Evolutionary conservation across 2,888 invertebrate species (phyloP), one percentile per base, ranked within the genome.

Genomic region (Acronicta psi): DNA sequence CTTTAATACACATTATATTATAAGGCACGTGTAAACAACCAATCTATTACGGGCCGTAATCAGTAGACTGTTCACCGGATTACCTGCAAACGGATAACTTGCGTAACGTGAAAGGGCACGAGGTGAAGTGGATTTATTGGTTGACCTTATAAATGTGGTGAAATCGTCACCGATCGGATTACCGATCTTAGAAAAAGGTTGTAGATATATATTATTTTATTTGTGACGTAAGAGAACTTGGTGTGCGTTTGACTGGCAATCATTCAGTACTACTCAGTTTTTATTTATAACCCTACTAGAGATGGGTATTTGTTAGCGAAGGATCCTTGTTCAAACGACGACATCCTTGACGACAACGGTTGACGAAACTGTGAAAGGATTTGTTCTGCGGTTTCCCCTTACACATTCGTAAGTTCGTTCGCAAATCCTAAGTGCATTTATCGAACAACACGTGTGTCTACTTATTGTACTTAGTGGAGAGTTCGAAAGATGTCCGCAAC

Each of bases 101-200:
- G 44, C 42, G 41, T 52, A 46, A 57, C n/a, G 17, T 10, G 43
- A 36, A 52, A 58, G 60, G 47, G 38, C 51, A 59, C 46, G 29
- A 36, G 44, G 14, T 11, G 43, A 17, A 38, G 42, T 38, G 16
- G 53, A 58, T 64, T 25, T 54, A 64, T 61, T 8, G 40, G 40
- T 20, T 46, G 58, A 61, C 51, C 56, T 47, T 61, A 58, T 46
- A 40, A 47, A 18, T 38, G 31, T 57, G 4, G n/a, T 42, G 38
- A 63, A 67, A 61, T 55, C 18, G 20, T n/a, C 16, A 7, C 23
- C 47, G 59, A 34, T 68, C 60, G 20, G 45, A 56, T 72, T 69
- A 59, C 63, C 13, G 13, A 42, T 37, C 36, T 44, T 56, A 58
- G 61, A 57, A 47, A 64, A 3, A 23, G 37, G 25, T 31, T 13